Conservation (phyloP, 2,113 vertebrate genomes). For the Tylochromis polylepis region DNA sequence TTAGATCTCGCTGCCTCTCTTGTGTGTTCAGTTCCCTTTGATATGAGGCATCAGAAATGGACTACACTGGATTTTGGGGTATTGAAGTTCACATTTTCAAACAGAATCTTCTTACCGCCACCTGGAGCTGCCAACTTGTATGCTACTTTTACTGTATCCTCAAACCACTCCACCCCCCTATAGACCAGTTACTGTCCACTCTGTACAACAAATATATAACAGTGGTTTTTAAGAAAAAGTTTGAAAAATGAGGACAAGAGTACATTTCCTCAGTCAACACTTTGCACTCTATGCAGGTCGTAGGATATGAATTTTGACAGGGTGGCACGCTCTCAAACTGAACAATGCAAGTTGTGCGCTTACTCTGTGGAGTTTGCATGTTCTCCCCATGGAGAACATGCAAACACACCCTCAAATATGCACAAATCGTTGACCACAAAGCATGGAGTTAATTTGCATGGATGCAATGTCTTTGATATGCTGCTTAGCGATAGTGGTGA, state of each 20-base stretch:
- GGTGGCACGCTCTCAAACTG: not conserved
- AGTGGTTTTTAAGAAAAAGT: not conserved
- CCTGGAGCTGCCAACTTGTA: not conserved
- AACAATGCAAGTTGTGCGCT: not conserved
- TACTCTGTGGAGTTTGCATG: not conserved
- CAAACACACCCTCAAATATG: not conserved
- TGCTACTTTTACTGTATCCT: not conserved
- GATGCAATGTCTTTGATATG: no score
- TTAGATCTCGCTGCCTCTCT: not conserved
- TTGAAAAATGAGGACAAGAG: not conserved
- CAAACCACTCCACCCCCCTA: not conserved
- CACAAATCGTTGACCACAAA: not conserved
- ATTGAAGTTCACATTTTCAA: not conserved
- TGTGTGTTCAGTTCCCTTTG: not conserved
- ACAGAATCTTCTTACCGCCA: not conserved
- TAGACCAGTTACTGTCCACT: not conserved
- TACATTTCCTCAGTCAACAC: not conserved
- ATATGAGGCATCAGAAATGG: not conserved
- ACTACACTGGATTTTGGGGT: not conserved
- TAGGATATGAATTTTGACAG: fast-evolving
- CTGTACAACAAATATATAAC: not conserved
- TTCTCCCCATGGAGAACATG: not conserved
- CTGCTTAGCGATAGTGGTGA: not conserved
- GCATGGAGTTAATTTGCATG: not conserved
- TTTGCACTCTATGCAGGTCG: fast-evolving